Evolutionary conservation across 2,888 invertebrate species (phyloP).

Genomic region (Apodemia mormo): DNA sequence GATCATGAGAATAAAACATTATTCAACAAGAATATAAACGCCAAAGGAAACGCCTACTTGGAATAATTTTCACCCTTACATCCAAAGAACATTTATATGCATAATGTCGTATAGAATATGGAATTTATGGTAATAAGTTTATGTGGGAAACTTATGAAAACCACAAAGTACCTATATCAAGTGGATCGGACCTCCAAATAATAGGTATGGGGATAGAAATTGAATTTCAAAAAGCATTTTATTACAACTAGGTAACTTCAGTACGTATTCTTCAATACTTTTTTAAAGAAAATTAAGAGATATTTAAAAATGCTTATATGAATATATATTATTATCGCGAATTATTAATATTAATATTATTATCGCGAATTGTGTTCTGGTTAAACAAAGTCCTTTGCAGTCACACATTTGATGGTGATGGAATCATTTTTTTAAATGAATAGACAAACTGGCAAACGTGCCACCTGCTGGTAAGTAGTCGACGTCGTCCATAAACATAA

Average conservation of each 20-base stretch:
- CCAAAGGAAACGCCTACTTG: conserved; percentile 67
- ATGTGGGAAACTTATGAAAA: conserved; percentile 39
- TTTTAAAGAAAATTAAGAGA: too few species aligned
- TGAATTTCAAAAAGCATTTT: conserved; percentile 21
- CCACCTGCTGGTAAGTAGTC: too few species aligned
- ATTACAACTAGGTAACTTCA: background rate
- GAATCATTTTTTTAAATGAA: too few species aligned
- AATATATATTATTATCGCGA: too few species aligned
- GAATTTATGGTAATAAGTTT: conserved; percentile 57
- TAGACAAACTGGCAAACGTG: too few species aligned
- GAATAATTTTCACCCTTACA: conserved; percentile 69
- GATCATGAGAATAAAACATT: conserved; percentile 71
- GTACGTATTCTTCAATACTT: too few species aligned
- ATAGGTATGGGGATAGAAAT: conserved; percentile 17
- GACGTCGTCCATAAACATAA: too few species aligned
- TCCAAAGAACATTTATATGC: conserved; percentile 64
- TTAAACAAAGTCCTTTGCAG: too few species aligned
- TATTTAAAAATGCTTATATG: too few species aligned
- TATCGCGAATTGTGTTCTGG: too few species aligned
- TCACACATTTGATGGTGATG: too few species aligned
- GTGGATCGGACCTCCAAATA: conserved; percentile 3
- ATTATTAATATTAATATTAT: too few species aligned
- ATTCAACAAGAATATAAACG: conserved; percentile 71
- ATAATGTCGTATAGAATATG: conserved; percentile 54
- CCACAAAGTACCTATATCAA: conserved; percentile 29